Conservation (phyloP, 35 echinoderm and acorn worm species). For the Eucidaris tribuloides region DNA sequence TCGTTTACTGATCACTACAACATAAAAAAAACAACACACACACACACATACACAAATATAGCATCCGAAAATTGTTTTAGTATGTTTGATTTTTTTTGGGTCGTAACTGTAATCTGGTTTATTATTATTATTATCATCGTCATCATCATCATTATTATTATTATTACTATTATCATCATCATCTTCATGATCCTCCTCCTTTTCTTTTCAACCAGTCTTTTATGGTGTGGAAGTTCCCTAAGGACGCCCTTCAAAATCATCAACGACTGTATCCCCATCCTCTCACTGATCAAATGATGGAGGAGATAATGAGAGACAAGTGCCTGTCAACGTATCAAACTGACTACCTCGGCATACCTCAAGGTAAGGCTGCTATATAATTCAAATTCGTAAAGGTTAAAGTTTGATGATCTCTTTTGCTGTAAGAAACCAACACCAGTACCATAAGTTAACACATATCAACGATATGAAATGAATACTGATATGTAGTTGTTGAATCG, state of each 20-base stretch:
- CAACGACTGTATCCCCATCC: conserved; percentile 59
- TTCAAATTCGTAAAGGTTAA: background rate
- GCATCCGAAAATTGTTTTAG: too few relatives aligned
- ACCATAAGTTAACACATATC: background rate
- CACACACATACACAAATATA: too few relatives aligned
- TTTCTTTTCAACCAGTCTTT: conserved; percentile 80
- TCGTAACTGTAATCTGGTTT: too few relatives aligned
- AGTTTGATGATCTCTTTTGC: background rate
- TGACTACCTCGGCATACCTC: conserved; percentile 89
- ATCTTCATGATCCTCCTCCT: background rate
- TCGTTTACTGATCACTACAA: too few relatives aligned
- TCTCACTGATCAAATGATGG: conserved; percentile 86
- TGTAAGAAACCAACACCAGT: background rate
- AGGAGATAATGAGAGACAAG: conserved; percentile 78
- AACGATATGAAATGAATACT: background rate
- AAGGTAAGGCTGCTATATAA: conserved; percentile 46
- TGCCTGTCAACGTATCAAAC: conserved; percentile 84
- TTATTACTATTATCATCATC: too few relatives aligned
- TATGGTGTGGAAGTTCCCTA: conserved; percentile 90
- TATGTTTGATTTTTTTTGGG: too few relatives aligned
- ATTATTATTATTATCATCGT: too few relatives aligned
- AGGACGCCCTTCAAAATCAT: conserved; percentile 45
- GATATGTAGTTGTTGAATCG: background rate
- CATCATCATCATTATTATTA: too few relatives aligned
- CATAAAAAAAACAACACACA: too few relatives aligned